Evolutionary conservation across 2,113 vertebrate species (phyloP), one percentile per base, ranked within the genome.

Genomic region (Pituophis catenifer): DNA sequence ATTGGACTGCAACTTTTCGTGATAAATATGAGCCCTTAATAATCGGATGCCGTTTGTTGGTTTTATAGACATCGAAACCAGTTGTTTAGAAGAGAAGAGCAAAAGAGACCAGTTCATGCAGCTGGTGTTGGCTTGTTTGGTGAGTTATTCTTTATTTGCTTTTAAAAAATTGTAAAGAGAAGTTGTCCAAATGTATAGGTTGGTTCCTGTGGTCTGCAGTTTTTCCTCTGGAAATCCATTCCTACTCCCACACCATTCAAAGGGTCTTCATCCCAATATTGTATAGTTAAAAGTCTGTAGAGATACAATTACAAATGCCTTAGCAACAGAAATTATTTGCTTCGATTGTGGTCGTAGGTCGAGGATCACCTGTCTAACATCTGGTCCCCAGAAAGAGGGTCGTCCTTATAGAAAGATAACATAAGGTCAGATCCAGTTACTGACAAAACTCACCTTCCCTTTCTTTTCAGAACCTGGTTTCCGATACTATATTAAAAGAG

Each of bases 31-130:
- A 3, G 24, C 8, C 0, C 54, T 88, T 85, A 88, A 8, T n/a
- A 89, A 81, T 92, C 88, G 50, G 52, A 81, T 81, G 70, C n/a
- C 62, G 0, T 92, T 23, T 9, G 3, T 94, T 54, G 92, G 95
- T 24, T n/a, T 95, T 94, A 26, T 96, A 99, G 99, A 99, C 98
- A 99, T 99, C 95, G 99, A 99, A 97, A 99, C 99, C 44, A 98
- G 98, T 95, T 98, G 98, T 94, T 98, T 99, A 97, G 99, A 99
- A 98, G 99, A 99, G 97, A 99, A 99, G 97, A 98, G 97, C 96
- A 99, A 99, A 96, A 98, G 99, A 95, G 99, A 99, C 96, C 98
- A 99, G 97, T 99, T 99, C 97, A 99, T 98, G 88, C 98, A 99
- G 54, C 95, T 99, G 97, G 99, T 99, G 86, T 98, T 98, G 97